Evolutionary conservation across 2,113 vertebrate genomes (phyloP), one percentile per base, ranked within the genome.

Genomic region (Trochalopteron elliotii): DNA sequence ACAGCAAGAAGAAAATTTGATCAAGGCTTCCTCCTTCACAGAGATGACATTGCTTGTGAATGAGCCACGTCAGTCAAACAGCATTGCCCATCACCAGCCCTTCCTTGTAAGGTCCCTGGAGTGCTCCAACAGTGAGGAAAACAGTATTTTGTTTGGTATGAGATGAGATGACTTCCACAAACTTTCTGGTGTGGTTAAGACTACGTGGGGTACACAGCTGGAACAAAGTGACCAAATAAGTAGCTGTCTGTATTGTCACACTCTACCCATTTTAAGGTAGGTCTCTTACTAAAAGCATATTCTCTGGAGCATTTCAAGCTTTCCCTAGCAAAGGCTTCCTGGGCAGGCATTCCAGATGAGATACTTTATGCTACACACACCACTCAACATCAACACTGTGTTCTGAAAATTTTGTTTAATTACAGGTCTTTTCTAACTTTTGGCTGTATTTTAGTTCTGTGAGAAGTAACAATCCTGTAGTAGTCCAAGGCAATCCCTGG

Each of bases 331-430:
- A 88, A 78, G 3, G 6, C 35, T 74, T 87, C 40, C 76, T 68
- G 10, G 44, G 33, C 25, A 77, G 20, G n/a, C 17, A 76, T 30
- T 82, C 59, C 57, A 87, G 40, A 31, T 4, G 53, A 74, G 23
- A 42, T 33, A 70, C 20, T 52, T 52, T 37, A 45, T 67, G 22
- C 37, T 67, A 72, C 25, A 65, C 15, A 49, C 0, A 0, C 31
- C 6, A 7, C 22, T 74, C 31, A 35, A 23, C 14, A 74, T 19
- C 2, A 6, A 44, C 45, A 56, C 3, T 0, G 0, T 18, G 6
- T 61, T 47, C 47, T 82, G 35, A 56, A 68, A 49, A 9, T 6
- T 37, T 33, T 75, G 16, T 82, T 75, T n/a, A 65, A 44, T 25
- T 49, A 35, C 8, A 52, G 10, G 10, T 60, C 11, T 52, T 55